A percentile compares a stretch with the other conserved stretches of the same genome.
phyloP scores from a whole-genome alignment of 1,140 invertebrate species.

The Lepidotrigona ventralis region DNA sequence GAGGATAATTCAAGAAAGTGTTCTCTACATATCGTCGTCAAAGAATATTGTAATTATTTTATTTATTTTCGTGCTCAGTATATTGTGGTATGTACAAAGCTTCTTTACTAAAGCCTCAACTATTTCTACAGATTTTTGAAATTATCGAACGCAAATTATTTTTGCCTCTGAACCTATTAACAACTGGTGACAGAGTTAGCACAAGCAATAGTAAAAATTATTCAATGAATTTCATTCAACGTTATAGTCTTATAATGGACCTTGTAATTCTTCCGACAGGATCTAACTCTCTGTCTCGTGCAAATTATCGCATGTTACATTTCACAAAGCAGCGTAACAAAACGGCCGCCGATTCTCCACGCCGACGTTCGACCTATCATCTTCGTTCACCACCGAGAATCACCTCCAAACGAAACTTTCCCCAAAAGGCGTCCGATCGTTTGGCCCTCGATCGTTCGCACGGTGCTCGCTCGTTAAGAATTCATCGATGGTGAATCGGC shows the following conservation, averaged over 20 bases:
- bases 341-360: neutral
- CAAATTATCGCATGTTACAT: neutral
- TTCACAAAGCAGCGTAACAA: neutral
- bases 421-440: slow-evolving; percentile 5
- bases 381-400: neutral
- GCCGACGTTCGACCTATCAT: neutral
- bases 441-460: slow-evolving; percentile 11
- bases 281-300: neutral
- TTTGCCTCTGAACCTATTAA: too few species aligned
- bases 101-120: too few species aligned
- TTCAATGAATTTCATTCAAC: too few species aligned
- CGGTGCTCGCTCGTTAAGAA: slow-evolving; percentile 44
- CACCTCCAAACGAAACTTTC: neutral
- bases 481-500: slow-evolving; percentile 34
- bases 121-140: too few species aligned
- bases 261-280: neutral
- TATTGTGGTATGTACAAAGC: too few species aligned
- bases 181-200: too few species aligned
- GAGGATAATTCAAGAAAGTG: too few species aligned
- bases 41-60: too few species aligned
- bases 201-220: neutral
- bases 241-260: neutral
- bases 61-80: too few species aligned
- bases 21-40: too few species aligned
- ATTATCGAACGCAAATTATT: too few species aligned